Evolutionary conservation across 2,888 invertebrate species (phyloP), one percentile per base, ranked within the genome.

Genomic region (Drosophila eohydei): DNA sequence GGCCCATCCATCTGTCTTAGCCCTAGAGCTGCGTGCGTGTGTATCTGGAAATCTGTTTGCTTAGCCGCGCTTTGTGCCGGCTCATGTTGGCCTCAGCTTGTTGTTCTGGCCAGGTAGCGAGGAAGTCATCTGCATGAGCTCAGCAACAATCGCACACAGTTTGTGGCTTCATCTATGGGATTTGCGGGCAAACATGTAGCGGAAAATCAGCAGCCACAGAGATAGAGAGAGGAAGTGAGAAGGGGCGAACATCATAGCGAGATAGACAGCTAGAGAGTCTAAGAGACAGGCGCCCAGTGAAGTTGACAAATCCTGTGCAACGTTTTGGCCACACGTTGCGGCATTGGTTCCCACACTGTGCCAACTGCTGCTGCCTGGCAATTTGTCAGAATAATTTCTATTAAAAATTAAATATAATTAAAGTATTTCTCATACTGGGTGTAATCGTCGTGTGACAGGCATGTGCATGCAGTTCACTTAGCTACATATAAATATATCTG

Each of bases 51-150:
- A 77, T 78, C 74, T 74, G 51, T 74, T 74, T 76, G 64, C 67
- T 68, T 67, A 62, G 44, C 58, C 55, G 30, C 55, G 26, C 46
- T 83, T 85, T 77, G 66, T 85, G 67, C 44, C 52, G 40, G 69
- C 57, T 77, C 83, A 83, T 82, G 64, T 71, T 75, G 71, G 68
- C 68, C 66, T 11, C 50, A 59, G 51, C 60, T 61, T 56, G 44
- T 43, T 26, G 51, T 67, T 65, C 62, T 68, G 61, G 32, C 63
- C 52, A 26, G 57, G 12, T 50, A 26, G 4, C 16, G 58, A 36
- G 64, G 44, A 76, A 79, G 63, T 78, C 61, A 78, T 72, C 71
- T 61, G 66, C 86, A 82, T 88, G 86, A 76, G 38, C 75, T 81
- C 64, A 67, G 88, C 82, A 71, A 67, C 80, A 85, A 71, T 73